phyloP scores from a whole-genome alignment of 2,113 vertebrate genomes.

The Dryoscopus gambensis region DNA sequence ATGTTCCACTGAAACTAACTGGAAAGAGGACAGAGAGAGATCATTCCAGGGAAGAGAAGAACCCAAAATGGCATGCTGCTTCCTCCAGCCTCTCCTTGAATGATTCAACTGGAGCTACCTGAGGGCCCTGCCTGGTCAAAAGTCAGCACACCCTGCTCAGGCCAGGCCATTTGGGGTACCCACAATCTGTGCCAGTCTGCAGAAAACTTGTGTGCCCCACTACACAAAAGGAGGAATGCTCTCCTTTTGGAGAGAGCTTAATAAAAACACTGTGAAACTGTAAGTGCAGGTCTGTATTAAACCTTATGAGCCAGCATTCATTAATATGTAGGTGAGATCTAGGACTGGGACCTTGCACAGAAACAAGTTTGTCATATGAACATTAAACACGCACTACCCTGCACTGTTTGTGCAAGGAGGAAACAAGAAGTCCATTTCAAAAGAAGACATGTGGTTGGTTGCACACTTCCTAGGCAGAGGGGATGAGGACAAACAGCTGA shows the following conservation, averaged over 20 bases:
- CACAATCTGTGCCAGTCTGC: background rate
- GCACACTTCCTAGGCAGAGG: background rate
- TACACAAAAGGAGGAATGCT: background rate
- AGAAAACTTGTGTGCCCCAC: background rate
- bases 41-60: background rate
- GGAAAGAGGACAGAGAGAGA: background rate
- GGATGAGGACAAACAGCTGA: background rate
- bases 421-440: background rate
- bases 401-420: background rate
- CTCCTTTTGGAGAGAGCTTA: background rate
- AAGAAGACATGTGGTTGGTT: rapidly evolving
- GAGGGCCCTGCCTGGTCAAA: background rate
- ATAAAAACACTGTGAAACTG: background rate
- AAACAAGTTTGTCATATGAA: background rate
- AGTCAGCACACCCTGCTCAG: background rate
- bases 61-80: background rate
- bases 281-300: background rate
- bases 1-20: background rate
- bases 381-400: background rate
- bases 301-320: background rate
- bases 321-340: background rate
- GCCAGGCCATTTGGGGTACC: background rate
- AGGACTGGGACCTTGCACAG: background rate
- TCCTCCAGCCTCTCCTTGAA: background rate
- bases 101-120: background rate